Percentiles rank a stretch among this genome's conserved stretches.
Conservation (phyloP, 1,140 invertebrate species). For the Heliconius nattereri region DNA sequence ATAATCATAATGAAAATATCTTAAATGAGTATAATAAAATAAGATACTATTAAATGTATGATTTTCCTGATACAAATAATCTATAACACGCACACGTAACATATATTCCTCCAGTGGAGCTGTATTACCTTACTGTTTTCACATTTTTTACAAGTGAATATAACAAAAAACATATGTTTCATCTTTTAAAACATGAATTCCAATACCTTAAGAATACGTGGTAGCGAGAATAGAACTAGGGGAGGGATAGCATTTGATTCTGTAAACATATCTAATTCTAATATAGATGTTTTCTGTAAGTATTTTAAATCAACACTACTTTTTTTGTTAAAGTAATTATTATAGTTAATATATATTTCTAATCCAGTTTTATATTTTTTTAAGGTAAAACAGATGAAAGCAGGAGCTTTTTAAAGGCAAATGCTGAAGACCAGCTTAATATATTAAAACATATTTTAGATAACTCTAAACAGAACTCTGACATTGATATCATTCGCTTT, state of each 20-base stretch:
- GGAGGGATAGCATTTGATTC: conserved; percentile 47
- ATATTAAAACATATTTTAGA: conserved; percentile 49
- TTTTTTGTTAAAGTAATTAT: neutral
- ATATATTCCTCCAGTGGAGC: neutral
- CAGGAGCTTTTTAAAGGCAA: conserved; percentile 46
- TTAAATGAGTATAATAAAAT: no score
- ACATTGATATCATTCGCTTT: conserved; percentile 46
- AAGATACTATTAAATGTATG: no score
- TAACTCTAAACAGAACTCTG: conserved; percentile 23
- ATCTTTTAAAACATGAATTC: conserved; percentile 28
- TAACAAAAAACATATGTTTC: neutral
- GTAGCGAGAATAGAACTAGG: conserved; percentile 49
- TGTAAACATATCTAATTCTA: conserved; percentile 40
- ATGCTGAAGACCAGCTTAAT: conserved; percentile 53
- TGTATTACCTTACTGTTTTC: neutral
- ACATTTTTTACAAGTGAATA: neutral
- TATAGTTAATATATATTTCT: neutral
- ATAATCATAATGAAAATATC: no score
- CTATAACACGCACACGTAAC: neutral
- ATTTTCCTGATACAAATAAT: neutral
- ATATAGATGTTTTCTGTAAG: conserved; percentile 26
- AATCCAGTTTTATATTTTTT: neutral
- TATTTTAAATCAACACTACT: conserved; percentile 11
- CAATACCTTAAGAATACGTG: conserved; percentile 53
- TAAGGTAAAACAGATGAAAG: neutral